phyloP scores from a whole-genome alignment of 2,888 invertebrate species.

The Bembecia ichneumoniformis region DNA sequence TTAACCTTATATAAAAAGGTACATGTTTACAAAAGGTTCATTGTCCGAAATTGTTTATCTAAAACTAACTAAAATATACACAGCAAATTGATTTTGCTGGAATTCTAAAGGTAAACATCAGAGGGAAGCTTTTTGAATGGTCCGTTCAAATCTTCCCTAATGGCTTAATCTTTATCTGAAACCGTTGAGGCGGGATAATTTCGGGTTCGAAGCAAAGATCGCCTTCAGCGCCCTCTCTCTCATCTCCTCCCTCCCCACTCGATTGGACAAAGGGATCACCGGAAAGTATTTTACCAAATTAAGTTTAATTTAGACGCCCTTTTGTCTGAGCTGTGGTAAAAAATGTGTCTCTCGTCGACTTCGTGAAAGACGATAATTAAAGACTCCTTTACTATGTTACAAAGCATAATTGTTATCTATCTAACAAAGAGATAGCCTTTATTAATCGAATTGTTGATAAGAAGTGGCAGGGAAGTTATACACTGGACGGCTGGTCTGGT shows the following conservation, averaged over 20 bases:
- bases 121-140: slow-evolving; percentile 3
- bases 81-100: not conserved
- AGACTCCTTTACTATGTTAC: too few relatives aligned
- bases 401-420: too few relatives aligned
- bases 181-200: slow-evolving; percentile 38
- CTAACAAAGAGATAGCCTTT: too few relatives aligned
- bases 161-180: slow-evolving; percentile 42
- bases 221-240: slow-evolving; percentile 17
- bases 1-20: too few relatives aligned
- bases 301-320: slow-evolving; percentile 21
- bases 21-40: too few relatives aligned
- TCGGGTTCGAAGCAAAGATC: slow-evolving; percentile 27
- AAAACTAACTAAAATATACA: not conserved
- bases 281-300: slow-evolving; percentile 19
- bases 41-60: too few relatives aligned
- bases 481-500: too few relatives aligned
- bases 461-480: too few relatives aligned
- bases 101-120: not conserved
- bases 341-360: not conserved
- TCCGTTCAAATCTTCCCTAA: slow-evolving; percentile 16
- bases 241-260: slow-evolving; percentile 22
- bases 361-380: too few relatives aligned
- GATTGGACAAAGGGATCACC: slow-evolving; percentile 24
- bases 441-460: too few relatives aligned
- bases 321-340: slow-evolving; percentile 22